Percentiles rank a stretch among this genome's conserved stretches.
Conservation (phyloP, 2,797 vertebrate genomes). For the Vultur gryphus region DNA sequence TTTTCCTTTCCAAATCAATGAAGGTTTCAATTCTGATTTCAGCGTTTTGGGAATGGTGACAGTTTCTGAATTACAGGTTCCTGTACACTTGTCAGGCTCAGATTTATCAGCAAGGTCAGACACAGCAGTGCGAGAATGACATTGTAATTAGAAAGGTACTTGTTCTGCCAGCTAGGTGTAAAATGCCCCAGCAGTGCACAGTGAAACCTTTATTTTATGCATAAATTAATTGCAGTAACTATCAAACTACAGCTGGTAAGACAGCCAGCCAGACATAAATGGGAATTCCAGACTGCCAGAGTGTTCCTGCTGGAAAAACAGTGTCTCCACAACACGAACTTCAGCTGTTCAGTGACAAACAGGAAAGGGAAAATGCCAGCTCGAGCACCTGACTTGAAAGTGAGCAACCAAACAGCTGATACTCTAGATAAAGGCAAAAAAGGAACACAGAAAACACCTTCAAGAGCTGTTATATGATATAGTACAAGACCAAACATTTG, state of each 20-base stretch:
- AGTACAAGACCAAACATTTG: background rate
- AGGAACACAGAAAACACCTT: background rate
- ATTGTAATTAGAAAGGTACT: constrained; percentile 49
- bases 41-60: background rate
- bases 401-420: background rate
- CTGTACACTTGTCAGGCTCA: background rate
- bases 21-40: background rate
- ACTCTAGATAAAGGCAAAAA: background rate
- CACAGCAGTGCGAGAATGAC: background rate
- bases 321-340: background rate
- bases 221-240: constrained; percentile 70
- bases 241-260: constrained; percentile 59
- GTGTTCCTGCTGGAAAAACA: constrained; percentile 14
- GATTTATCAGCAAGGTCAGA: constrained; percentile 53
- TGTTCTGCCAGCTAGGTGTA: constrained; percentile 56
- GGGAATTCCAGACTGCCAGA: constrained; percentile 18
- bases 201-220: constrained; percentile 60
- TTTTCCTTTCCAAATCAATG: background rate
- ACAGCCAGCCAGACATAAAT: constrained; percentile 48
- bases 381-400: background rate
- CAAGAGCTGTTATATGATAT: background rate
- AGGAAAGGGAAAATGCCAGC: background rate
- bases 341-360: background rate
- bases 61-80: constrained; percentile 1
- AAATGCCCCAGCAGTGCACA: constrained; percentile 45